Base-by-base conservation (phyloP, 2,888 invertebrate species). In the Tetrapedia diversipes region DNA sequence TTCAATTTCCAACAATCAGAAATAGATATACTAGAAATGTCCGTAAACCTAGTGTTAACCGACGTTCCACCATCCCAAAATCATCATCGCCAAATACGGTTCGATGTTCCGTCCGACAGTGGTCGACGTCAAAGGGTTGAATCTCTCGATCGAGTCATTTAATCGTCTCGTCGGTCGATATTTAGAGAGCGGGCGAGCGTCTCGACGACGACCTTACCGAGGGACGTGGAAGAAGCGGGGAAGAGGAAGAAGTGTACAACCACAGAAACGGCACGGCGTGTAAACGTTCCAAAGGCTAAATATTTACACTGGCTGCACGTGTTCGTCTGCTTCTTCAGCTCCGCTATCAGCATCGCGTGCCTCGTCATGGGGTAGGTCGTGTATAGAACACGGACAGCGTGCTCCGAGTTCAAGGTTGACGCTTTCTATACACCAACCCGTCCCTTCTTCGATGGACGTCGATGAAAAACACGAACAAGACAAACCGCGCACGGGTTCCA, bases 221-320 rank as follows among this genome's bases (percentile, higher is more conserved):
- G 59, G 37, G 51, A 57, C 45, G 45, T 22, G 29, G 24, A 41
- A 39, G 64, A 59, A 39, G 24, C 27, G 27, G 16, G 16, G 34
- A 61, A 37, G 57, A 57, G 65, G 53, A 69, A 73, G 63, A 66
- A n/a, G n/a, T n/a, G 65, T 57, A 51, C 67, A 69, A 68, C n/a
- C n/a, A n/a, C 54, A 43, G 45, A 49, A 47, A 27, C 61, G 11
- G n/a, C 39, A 32, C 43, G 22, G 68, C 34, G 77, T 67, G 77
- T 71, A 60, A 73, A 80, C 74, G 79, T 82, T 81, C 80, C 83
- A 60, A 68, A 71, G 72, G 71, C 78, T 77, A 87, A 87, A 87
- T 87, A 87, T 87, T 87, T 86, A 81, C 81, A 71, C 77, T 72
- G 78, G 56, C 73, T 77, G 77, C 86, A 84, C 84, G 83, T 82